Evolutionary conservation across 64 coral and sea anemone genomes (phyloP).

Genomic region (Pocillopora damicornis): DNA sequence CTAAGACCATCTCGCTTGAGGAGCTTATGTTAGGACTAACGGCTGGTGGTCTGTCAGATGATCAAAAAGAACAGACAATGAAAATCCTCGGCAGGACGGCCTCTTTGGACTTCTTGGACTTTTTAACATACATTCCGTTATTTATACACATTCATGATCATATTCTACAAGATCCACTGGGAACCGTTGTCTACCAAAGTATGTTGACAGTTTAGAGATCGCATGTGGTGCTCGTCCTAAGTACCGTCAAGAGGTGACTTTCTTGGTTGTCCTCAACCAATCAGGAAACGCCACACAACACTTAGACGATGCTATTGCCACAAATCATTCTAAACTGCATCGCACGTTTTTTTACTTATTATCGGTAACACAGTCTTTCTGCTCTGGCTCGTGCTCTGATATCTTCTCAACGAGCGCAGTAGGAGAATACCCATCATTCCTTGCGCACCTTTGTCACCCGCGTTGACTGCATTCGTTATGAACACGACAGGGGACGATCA

Average conservation of each 20-base stretch:
- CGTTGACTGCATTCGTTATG: too few species aligned
- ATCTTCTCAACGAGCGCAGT: too few species aligned
- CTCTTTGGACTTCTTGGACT: constrained; percentile 89
- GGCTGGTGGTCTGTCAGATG: constrained; percentile 63
- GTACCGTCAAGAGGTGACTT: neutral
- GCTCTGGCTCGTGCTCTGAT: too few species aligned
- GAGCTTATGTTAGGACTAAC: constrained; percentile 72
- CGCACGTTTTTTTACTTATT: too few species aligned
- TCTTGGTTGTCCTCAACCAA: too few species aligned
- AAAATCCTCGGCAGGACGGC: constrained; percentile 59
- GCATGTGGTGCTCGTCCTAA: neutral
- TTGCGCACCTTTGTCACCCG: too few species aligned
- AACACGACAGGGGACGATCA: too few species aligned
- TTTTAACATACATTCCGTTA: constrained; percentile 88
- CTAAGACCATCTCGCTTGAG: constrained; percentile 80
- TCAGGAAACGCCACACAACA: too few species aligned
- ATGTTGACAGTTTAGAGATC: constrained; percentile 9
- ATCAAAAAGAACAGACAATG: constrained; percentile 46
- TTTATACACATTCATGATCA: constrained; percentile 93
- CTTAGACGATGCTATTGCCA: too few species aligned
- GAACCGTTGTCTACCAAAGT: constrained; percentile 32
- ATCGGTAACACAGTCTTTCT: too few species aligned
- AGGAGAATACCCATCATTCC: too few species aligned
- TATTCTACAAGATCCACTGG: constrained; percentile 76
- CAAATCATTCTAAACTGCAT: too few species aligned